Base-by-base conservation (phyloP, 2,113 vertebrate genomes). In the Tetrao urogallus region DNA sequence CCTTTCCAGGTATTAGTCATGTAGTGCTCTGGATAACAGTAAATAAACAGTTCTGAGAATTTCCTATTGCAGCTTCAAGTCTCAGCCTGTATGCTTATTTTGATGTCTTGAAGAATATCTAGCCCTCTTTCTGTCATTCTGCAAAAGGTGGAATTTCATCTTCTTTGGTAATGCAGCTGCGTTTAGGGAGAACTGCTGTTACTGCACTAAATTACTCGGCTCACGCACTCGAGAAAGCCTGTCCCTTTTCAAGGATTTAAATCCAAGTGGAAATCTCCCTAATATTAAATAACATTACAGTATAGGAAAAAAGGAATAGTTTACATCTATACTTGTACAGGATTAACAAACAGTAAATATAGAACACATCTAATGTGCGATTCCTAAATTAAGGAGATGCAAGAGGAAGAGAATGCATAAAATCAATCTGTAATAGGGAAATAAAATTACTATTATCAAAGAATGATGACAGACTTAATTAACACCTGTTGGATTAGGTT, bases 401-500 rank as follows among this genome's bases (percentile, higher is more conserved):
- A 64, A 61, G n/a, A 72, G 18, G 18, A 78, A 75, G 40, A 78
- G 86, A 88, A 88, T 42, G 4, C 7, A 42, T 86, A 38, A 76
- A 82, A 66, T 47, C 8, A 63, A 6, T 69, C 24, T 12, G 19
- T 32, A 88, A 34, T 7, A 84, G 34, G 56, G 36, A 90, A 71
- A 86, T 45, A 3, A 77, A 93, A 57, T 73, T 1, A 65, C 36
- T 88, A 28, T 65, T 86, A 10, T 50, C 54, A 83, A 93, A 82
- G 48, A 93, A 78, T 0, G 4, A 78, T 38, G 64, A 65, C 25
- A 72, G 66, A 40, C 15, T 89, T 89, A 84, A 94, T 94, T 94
- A 95, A 58, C 86, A 92, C 82, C 94, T 94, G 86, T 91, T 85
- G 60, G 82, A 20, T 95, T 88, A 72, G 78, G 50, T 95, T 95